Base-by-base conservation (phyloP, 1,140 invertebrate species). In the Aphis gossypii region DNA sequence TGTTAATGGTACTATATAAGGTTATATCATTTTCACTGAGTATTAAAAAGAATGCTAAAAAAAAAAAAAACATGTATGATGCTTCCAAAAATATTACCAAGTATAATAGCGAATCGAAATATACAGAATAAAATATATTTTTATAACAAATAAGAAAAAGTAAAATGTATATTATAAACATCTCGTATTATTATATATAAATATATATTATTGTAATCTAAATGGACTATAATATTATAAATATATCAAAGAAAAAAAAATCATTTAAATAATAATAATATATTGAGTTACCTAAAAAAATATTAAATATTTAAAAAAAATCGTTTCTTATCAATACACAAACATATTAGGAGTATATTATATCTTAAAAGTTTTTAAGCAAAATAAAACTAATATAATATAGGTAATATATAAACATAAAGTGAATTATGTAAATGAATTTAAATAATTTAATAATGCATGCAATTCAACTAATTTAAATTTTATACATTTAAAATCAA, bases 1-100 rank as follows among this genome's bases (percentile, higher is more conserved):
- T 92, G 90, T 92, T 83, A 44, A 92, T 83, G 68, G 30, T 44
- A 48, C 46, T 51, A 38, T 51, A 90, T 90, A 90, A 48, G 86
- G 68, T 48, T 83, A 35, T 92, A 92, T 83, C 68, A 51, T 68
- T 92, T 92, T 92, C 51, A 25, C 48, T 30, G n/a, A 54, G 18
- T 88, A 88, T 21, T 51, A 88, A 88, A 88, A 88, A 51, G 11
- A 48, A 88, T 35, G 35, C 44, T 23, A 35, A 51, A 20, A 5
- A 87, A 48, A 41, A 41, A 41, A 87, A 48, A 41, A 41, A 41
- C 38, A 44, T 86, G 8, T 18, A 44, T 30, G 23, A 86, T 46
- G 14, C 41, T 30, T n/a, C 86, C 44, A 87, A 48, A 87, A 87
- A 48, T 48, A 87, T n/a, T n/a, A 18, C 44, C 30, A 87, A 87